Percentiles rank a stretch among this genome's conserved stretches.
Evolutionary conservation across 1,140 invertebrate genomes (phyloP).

Genomic region (Lepidurus couesii): DNA sequence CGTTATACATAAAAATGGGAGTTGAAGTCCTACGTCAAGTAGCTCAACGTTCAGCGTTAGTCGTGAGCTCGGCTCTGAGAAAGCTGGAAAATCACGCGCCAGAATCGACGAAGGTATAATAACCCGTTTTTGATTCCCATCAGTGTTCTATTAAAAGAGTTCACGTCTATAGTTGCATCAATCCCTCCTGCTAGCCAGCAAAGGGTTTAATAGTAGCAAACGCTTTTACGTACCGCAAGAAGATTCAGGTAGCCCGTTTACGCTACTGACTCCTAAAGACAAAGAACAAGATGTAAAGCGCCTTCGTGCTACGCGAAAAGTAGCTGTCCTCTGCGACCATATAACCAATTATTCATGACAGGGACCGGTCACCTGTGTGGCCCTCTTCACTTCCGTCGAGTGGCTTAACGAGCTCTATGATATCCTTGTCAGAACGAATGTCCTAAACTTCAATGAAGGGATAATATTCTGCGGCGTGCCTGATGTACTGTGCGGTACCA

Average conservation of each 20-base stretch:
- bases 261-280: neutral
- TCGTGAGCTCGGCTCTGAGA: neutral
- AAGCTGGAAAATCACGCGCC: neutral
- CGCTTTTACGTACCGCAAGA: neutral
- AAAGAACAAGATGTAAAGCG: slow-evolving; percentile 9
- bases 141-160: neutral
- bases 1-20: neutral
- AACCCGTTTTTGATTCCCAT: neutral
- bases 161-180: neutral
- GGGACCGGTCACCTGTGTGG: slow-evolving; percentile 5
- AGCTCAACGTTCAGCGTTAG: neutral
- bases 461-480: neutral
- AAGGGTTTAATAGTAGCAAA: neutral
- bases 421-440: neutral
- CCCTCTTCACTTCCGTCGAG: neutral
- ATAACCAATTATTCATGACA: neutral
- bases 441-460: neutral
- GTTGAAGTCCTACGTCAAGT: neutral
- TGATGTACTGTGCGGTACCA: neutral
- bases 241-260: neutral
- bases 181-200: neutral
- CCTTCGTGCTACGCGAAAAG: neutral
- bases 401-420: neutral
- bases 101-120: neutral
- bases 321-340: neutral